Evolutionary conservation across 1,140 invertebrate genomes (phyloP).

Genomic region (Tenebrio molitor): DNA sequence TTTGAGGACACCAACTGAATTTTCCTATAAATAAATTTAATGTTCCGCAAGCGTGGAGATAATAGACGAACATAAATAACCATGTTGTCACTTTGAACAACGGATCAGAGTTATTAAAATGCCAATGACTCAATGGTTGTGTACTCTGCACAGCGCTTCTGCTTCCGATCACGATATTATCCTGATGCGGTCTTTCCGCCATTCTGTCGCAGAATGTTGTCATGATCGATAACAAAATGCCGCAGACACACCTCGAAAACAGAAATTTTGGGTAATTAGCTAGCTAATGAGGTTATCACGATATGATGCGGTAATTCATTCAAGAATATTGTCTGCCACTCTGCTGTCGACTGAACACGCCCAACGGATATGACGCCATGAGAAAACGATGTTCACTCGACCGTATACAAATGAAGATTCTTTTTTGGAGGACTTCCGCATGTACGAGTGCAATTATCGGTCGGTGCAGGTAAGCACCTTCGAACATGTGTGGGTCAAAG

Average conservation of each 20-base stretch:
- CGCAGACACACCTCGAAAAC: not conserved
- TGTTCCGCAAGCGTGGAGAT: too few species aligned
- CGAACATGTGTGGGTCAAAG: too few species aligned
- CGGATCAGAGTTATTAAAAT: not conserved
- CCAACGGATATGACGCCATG: constrained; percentile 27
- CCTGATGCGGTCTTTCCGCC: too few species aligned
- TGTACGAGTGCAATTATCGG: too few species aligned
- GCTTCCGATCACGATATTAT: too few species aligned
- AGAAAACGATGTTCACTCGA: constrained; percentile 26
- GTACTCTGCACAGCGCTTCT: not conserved
- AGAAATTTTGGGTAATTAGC: constrained; percentile 24
- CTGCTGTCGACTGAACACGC: constrained; percentile 7
- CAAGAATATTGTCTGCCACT: constrained; percentile 33
- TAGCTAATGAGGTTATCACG: constrained; percentile 25
- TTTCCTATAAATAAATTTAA: too few species aligned
- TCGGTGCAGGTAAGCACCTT: not conserved
- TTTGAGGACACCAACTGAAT: too few species aligned
- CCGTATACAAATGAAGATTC: constrained; percentile 3
- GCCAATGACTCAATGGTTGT: not conserved
- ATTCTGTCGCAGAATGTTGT: too few species aligned
- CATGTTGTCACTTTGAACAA: not conserved
- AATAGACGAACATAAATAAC: too few species aligned
- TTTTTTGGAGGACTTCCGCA: constrained; percentile 15
- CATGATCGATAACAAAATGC: constrained; percentile 1
- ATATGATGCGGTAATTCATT: constrained; percentile 31